Base-by-base conservation (phyloP, 2,113 vertebrate genomes). In the Mesoclemmys tuberculata region DNA sequence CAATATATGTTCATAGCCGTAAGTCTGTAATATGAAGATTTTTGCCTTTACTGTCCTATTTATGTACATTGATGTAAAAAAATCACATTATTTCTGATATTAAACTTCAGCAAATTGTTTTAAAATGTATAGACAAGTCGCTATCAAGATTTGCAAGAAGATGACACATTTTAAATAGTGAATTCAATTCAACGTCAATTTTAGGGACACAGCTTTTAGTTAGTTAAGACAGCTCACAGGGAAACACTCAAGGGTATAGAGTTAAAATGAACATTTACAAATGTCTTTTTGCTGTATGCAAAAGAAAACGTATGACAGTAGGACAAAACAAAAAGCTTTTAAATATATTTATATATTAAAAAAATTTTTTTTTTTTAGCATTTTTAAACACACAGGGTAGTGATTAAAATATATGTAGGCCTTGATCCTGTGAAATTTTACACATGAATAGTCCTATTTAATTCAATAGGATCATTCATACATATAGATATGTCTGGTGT, bases 1-100 rank as follows among this genome's bases (percentile, higher is more conserved):
- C 93, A 99, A 92, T 74, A 99, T 98, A 96, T 99, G 99, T 90
- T 99, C 99, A 82, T 99, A 99, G 90, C 99, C 99, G 0, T 99
- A 99, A 0, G 99, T 99, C 99, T 99, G 95, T 22, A 97, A 97
- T 21, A 77, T 4, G 79, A 96, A 93, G 1, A 64, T 29, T 61
- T 52, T 44, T 2, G 26, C 26, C 27, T 55, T 56, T 71, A 95
- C 86, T 55, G 82, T 4, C 14, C 13, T 1, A 5, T 31, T 71
- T 35, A 31, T 38, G 24, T 56, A 29, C 14, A 55, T 9, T 14
- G 21, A 16, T 52, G 46, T 46, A 4, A 52, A 16, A 27, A 56
- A 12, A 4, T 35, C 24, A 78, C 3, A 2, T 26, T 21, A 44
- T 22, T 38, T 11, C 51, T 35, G 49, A 35, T 21, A 24, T 5